phyloP scores from a whole-genome alignment of 1,140 invertebrate genomes.

The Leptinotarsa texana region DNA sequence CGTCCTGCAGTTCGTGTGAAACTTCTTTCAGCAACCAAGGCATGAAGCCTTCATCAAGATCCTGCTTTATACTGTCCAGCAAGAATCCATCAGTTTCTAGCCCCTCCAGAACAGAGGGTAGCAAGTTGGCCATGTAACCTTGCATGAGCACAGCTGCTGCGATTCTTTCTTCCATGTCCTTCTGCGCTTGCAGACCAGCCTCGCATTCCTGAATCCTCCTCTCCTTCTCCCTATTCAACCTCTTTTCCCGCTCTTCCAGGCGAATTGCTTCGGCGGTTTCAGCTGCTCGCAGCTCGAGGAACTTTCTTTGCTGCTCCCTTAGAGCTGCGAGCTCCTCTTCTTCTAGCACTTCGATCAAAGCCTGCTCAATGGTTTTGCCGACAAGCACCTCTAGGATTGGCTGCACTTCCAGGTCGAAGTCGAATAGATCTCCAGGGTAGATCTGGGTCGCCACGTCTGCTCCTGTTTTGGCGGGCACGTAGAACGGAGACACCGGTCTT shows the following conservation, averaged over 20 bases:
- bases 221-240: slow-evolving; percentile 61
- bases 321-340: slow-evolving; percentile 76
- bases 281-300: slow-evolving; percentile 74
- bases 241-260: slow-evolving; percentile 72
- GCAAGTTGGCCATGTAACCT: slow-evolving; percentile 79
- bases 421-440: slow-evolving; percentile 84
- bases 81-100: slow-evolving; percentile 77
- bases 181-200: slow-evolving; percentile 61
- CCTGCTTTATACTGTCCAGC: slow-evolving; percentile 70
- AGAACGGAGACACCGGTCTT: slow-evolving; percentile 74
- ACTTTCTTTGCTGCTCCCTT: slow-evolving; percentile 75
- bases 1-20: slow-evolving; percentile 74
- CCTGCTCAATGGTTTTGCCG: slow-evolving; percentile 85
- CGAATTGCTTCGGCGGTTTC: slow-evolving; percentile 75
- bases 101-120: slow-evolving; percentile 80
- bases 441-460: slow-evolving; percentile 84
- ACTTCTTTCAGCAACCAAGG: slow-evolving; percentile 88
- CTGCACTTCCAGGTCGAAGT: slow-evolving; percentile 87
- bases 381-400: slow-evolving; percentile 86
- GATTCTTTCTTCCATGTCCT: slow-evolving; percentile 77
- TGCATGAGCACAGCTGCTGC: slow-evolving; percentile 80
- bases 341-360: slow-evolving; percentile 79
- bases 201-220: slow-evolving; percentile 63
- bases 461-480: slow-evolving; percentile 76
- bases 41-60: slow-evolving; percentile 79